These are phyloP conservation scores for Anguilla megastoma DNA, from an alignment of 2,797 vertebrate genomes.

Conservation along the genomic window DNA sequence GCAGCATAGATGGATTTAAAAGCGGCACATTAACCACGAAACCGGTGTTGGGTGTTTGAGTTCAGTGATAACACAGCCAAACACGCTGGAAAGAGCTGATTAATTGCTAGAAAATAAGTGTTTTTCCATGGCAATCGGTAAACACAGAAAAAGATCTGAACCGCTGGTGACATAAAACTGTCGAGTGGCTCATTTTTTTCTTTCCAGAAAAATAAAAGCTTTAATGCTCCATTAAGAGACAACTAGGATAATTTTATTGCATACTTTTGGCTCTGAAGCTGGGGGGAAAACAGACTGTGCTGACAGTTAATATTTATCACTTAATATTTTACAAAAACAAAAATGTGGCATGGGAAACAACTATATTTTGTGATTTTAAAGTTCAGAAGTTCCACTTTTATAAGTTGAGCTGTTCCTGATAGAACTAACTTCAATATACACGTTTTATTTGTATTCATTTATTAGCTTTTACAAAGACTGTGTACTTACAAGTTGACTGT, in stretches of 20 bases:
- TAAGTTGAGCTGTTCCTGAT: background rate
- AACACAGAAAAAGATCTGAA: background rate
- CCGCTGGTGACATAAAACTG: background rate
- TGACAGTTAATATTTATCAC: background rate
- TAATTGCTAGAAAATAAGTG: background rate
- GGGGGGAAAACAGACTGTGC: background rate
- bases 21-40: background rate
- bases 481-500: background rate
- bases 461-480: background rate
- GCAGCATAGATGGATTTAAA: background rate
- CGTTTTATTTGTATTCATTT: too few relatives aligned
- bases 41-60: background rate
- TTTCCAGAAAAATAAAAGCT: background rate
- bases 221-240: background rate
- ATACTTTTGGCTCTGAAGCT: background rate
- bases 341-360: too few relatives aligned
- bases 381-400: background rate
- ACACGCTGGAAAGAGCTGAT: background rate
- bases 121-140: background rate
- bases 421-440: background rate
- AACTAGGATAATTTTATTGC: background rate
- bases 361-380: too few relatives aligned
- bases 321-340: background rate
- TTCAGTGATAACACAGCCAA: background rate
- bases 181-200: background rate